A percentile compares a stretch with the other conserved stretches of the same genome.
Conservation (phyloP, 1,140 invertebrate genomes). For the Apolygus lucorum region DNA sequence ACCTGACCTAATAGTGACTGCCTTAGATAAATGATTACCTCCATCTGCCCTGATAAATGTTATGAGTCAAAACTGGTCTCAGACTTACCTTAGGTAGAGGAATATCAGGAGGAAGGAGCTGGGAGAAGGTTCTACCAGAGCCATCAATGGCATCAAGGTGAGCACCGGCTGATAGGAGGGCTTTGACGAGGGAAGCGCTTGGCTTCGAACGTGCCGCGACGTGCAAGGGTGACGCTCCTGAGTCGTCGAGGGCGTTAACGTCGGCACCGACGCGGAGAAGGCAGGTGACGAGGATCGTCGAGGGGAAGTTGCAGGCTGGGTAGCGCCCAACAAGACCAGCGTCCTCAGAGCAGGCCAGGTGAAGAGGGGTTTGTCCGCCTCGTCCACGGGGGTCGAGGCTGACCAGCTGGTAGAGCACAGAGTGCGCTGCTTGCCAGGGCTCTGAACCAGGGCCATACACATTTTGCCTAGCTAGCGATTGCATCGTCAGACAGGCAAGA, state of each 20-base stretch:
- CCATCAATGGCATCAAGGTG: slow-evolving; percentile 82
- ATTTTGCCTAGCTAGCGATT: slow-evolving; percentile 1
- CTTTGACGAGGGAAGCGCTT: slow-evolving; percentile 54
- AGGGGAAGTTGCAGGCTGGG: slow-evolving; percentile 59
- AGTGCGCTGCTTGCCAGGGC: slow-evolving; percentile 49
- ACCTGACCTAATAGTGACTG: too few species aligned
- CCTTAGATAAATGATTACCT: too few species aligned
- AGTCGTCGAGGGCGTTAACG: slow-evolving; percentile 61
- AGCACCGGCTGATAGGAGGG: slow-evolving; percentile 65
- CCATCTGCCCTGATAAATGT: too few species aligned
- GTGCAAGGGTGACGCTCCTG: slow-evolving; percentile 75
- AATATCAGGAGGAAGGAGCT: slow-evolving; percentile 44
- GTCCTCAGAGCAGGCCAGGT: slow-evolving; percentile 65
- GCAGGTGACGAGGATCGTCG: slow-evolving; percentile 60
- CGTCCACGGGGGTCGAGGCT: slow-evolving; percentile 41
- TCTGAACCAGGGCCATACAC: not conserved
- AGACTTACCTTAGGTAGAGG: not conserved
- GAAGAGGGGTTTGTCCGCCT: slow-evolving; percentile 66
- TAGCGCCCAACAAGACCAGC: slow-evolving; percentile 53
- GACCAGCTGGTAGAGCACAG: slow-evolving; percentile 32
- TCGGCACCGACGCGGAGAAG: slow-evolving; percentile 74
- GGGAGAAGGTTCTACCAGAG: slow-evolving; percentile 64
- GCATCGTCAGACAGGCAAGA: slow-evolving; percentile 54
- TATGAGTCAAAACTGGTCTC: too few species aligned
- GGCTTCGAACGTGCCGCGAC: slow-evolving; percentile 44